A percentile compares a stretch with the other conserved stretches of the same genome.
These are phyloP conservation scores for Epinotia nisella DNA, from an alignment of 2,888 invertebrate species.

Conservation along the genomic window DNA sequence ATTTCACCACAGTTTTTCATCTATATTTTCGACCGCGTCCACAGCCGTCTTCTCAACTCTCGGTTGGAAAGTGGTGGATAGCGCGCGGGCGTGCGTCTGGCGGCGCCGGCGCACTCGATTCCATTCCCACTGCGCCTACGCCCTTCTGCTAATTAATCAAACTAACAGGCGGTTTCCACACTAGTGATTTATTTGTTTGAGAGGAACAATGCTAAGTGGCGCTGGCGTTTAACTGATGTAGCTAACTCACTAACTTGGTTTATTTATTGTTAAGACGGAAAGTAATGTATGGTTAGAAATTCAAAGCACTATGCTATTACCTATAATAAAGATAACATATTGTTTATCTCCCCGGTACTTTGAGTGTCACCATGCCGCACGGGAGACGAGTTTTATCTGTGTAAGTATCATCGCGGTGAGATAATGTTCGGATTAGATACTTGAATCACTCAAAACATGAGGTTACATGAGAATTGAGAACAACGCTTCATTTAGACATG, in stretches of 20 bases:
- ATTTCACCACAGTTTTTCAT: no score
- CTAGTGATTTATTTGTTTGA: constrained; percentile 65
- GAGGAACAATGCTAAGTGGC: constrained; percentile 58
- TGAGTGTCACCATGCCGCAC: constrained; percentile 46
- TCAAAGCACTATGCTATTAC: constrained; percentile 3
- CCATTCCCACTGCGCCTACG: constrained; percentile 70
- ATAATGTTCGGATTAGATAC: constrained; percentile 71
- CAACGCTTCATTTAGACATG: constrained; percentile 1
- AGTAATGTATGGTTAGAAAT: constrained; percentile 5
- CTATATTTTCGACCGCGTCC: no score
- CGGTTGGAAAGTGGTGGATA: constrained; percentile 57
- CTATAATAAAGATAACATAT: constrained; percentile 1
- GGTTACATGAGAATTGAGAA: constrained; percentile 7
- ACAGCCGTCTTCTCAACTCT: no score
- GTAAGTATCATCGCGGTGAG: constrained; percentile 64
- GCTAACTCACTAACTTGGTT: background rate
- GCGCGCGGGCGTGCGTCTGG: constrained; percentile 48
- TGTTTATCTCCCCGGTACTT: constrained; percentile 3
- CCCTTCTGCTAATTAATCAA: constrained; percentile 74
- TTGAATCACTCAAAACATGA: constrained; percentile 42
- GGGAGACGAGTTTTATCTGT: constrained; percentile 65
- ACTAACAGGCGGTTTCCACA: constrained; percentile 70
- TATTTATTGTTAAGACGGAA: background rate
- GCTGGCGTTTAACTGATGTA: constrained; percentile 28
- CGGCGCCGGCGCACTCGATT: constrained; percentile 60